phyloP scores from a whole-genome alignment of 2,797 vertebrate species.

The Sebastes umbrosus region DNA sequence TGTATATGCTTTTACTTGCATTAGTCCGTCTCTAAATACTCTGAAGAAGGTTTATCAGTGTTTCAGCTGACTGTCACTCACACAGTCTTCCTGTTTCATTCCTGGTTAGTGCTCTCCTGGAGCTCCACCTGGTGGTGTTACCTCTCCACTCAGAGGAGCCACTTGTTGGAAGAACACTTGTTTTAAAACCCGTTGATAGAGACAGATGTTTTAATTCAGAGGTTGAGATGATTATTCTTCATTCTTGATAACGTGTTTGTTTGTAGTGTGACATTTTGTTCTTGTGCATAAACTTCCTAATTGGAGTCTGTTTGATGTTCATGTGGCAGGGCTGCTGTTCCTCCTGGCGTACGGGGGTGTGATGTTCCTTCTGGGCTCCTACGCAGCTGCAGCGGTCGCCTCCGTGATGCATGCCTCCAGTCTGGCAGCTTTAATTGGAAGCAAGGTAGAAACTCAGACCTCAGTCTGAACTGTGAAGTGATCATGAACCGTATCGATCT shows the following conservation, averaged over 20 bases:
- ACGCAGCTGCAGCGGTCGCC: slow-evolving; percentile 58
- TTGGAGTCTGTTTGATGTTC: neutral
- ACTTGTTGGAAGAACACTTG: too few species aligned
- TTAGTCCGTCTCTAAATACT: neutral
- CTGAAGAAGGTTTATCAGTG: neutral
- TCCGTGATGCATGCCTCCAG: slow-evolving; percentile 78
- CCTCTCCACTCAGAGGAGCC: neutral
- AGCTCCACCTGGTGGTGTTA: slow-evolving; percentile 36
- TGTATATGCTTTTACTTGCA: neutral
- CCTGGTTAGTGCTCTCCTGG: neutral
- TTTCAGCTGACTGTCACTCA: neutral
- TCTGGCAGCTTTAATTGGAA: slow-evolving; percentile 76
- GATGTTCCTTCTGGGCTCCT: slow-evolving; percentile 79
- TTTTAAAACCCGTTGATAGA: neutral
- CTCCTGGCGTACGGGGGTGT: slow-evolving; percentile 64
- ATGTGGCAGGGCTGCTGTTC: slow-evolving; percentile 76
- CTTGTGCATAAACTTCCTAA: neutral
- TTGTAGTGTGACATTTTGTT: neutral
- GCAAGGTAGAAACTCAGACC: slow-evolving; percentile 77
- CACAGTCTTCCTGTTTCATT: neutral
- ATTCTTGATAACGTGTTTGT: neutral
- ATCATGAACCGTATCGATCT: neutral
- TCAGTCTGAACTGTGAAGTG: neutral
- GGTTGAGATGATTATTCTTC: neutral
- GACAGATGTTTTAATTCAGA: neutral